Evolutionary conservation across 2,888 invertebrate genomes (phyloP).

Genomic region (Acrobasis consociella): DNA sequence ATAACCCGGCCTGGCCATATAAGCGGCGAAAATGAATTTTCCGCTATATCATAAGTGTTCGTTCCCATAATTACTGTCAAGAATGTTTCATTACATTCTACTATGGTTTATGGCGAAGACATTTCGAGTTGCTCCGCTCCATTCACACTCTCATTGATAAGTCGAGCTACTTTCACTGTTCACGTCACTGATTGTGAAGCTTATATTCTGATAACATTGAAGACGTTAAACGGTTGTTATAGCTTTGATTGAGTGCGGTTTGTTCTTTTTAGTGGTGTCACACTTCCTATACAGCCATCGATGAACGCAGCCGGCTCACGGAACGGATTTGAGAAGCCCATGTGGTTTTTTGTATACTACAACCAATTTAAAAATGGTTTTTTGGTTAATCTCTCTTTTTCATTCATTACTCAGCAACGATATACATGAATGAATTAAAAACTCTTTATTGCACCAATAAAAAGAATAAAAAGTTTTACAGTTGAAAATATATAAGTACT

Average conservation of each 20-base stretch:
- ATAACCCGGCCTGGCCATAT: constrained; percentile 46
- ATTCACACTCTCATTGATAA: constrained; percentile 34
- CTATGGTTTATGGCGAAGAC: constrained; percentile 35
- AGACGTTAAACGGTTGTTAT: constrained; percentile 12
- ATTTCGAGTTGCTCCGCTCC: constrained; percentile 30
- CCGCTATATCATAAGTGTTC: constrained; percentile 25
- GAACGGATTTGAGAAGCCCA: too few species aligned
- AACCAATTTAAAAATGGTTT: too few species aligned
- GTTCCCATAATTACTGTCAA: constrained; percentile 25
- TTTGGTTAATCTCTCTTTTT: too few species aligned
- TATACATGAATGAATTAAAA: too few species aligned
- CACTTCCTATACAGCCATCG: neutral
- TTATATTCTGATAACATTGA: constrained; percentile 18
- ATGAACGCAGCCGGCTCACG: too few species aligned
- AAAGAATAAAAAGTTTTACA: too few species aligned
- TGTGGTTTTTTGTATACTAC: too few species aligned
- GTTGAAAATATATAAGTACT: too few species aligned
- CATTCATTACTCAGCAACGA: too few species aligned
- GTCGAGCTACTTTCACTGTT: constrained; percentile 32
- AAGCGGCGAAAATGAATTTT: constrained; percentile 50
- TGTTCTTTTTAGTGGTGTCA: neutral
- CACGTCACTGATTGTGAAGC: constrained; percentile 2
- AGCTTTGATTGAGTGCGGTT: constrained; percentile 2
- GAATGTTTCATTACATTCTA: constrained; percentile 25
- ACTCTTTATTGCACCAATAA: too few species aligned